Percentiles rank a stretch among this genome's conserved stretches.
phyloP scores from a whole-genome alignment of 2,888 invertebrate genomes.

The Anagyrus pseudococci region DNA sequence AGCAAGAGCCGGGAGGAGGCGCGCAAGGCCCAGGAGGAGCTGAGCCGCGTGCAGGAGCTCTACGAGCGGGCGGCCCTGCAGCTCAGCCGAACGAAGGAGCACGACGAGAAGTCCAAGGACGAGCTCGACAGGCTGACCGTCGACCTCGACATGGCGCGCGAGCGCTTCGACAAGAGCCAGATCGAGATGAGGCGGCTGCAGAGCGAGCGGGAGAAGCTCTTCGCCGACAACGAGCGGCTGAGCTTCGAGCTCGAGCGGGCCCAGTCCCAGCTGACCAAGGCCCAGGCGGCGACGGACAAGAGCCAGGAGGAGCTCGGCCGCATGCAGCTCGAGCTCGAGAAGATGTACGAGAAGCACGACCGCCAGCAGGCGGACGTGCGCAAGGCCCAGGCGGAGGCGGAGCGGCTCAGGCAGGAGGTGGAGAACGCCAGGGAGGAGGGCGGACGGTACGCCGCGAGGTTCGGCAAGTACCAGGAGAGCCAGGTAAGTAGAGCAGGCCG shows the following conservation, averaged over 20 bases:
- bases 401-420: constrained; percentile 73
- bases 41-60: constrained; percentile 84
- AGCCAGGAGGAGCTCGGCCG: constrained; percentile 89
- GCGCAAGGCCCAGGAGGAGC: constrained; percentile 86
- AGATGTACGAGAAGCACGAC: constrained; percentile 90
- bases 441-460: constrained; percentile 74
- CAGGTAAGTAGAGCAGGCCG: too few species aligned
- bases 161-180: constrained; percentile 87
- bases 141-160: constrained; percentile 86
- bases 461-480: constrained; percentile 78
- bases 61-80: constrained; percentile 88
- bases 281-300: constrained; percentile 85
- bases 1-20: constrained; percentile 85
- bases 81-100: constrained; percentile 83
- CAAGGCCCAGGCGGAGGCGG: constrained; percentile 80
- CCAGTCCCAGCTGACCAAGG: constrained; percentile 85
- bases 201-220: constrained; percentile 85
- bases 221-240: constrained; percentile 83
- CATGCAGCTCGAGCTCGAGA: constrained; percentile 86
- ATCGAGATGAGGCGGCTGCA: constrained; percentile 82
- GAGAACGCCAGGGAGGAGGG: constrained; percentile 82
- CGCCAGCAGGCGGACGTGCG: constrained; percentile 82
- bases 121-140: constrained; percentile 78
- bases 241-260: constrained; percentile 87
- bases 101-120: constrained; percentile 89